A percentile compares a stretch with the other conserved stretches of the same genome.
Conservation (phyloP, 2,113 vertebrate genomes). For the Micromys minutus region DNA sequence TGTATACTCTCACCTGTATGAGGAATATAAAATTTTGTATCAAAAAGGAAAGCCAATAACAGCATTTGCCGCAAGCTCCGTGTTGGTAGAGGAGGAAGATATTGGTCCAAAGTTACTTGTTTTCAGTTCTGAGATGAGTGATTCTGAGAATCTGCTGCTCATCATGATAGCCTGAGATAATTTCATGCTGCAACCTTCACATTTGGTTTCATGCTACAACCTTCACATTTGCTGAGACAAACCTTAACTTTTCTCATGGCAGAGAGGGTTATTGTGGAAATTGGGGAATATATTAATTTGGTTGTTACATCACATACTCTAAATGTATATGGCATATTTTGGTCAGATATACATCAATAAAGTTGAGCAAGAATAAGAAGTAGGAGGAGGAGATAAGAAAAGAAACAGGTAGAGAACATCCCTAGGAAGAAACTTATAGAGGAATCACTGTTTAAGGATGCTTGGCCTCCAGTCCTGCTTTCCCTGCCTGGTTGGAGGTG, state of each 20-base stretch:
- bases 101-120: background rate
- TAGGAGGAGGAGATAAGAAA: accelerated
- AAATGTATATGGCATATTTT: background rate
- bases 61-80: background rate
- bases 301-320: background rate
- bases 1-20: background rate
- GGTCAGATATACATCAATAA: background rate
- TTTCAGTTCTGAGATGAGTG: background rate
- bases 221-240: background rate
- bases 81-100: background rate
- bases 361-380: background rate
- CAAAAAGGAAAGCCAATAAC: background rate
- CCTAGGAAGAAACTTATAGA: background rate
- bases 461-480: background rate
- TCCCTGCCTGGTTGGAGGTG: background rate
- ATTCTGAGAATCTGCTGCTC: background rate
- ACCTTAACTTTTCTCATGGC: background rate
- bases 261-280: background rate
- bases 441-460: background rate
- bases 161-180: background rate
- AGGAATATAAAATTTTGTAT: background rate
- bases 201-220: background rate
- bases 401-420: too few species aligned
- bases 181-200: background rate
- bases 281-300: background rate